Base-by-base conservation (phyloP, 37 sponge, comb jelly and placozoan genomes). In the Beroe ovata region DNA sequence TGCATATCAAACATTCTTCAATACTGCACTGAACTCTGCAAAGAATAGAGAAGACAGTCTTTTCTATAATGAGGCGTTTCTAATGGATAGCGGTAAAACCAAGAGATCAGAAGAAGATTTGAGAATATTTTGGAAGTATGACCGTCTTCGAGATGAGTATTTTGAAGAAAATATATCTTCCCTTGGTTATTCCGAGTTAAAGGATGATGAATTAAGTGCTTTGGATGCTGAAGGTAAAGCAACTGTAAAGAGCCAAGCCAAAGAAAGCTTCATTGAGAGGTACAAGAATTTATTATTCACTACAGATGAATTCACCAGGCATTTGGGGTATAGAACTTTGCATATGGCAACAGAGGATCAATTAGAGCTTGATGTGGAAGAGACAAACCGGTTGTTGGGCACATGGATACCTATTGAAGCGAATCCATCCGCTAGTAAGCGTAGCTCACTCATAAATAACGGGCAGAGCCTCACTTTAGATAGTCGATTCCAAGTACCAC, bases 1-100 rank as follows among this genome's bases (percentile, higher is more conserved):
- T 77, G 84, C 84, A 3, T 77, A 77, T 29, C 84, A 77, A 29
- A 26, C 38, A 32, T 77, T 42, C 23, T 41, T 77, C 22, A 77
- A 77, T 41, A 33, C 20, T 18, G 47, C 54, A 14, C 84, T 77
- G 41, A 77, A 36, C 54, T 42, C 84, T 21, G 54, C 26, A 21
- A 29, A 39, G 38, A 42, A 77, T 40, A 29, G 84, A 11, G 54
- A 42, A 3, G 84, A 36, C 2, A 32, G 33, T 42, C 28, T 77
- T 23, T 41, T 77, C 54, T 39, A 77, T 25, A 77, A 39, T 40
- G 54, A 77, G 28, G 54, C 22, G 47, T 77, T 77, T 54, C 42
- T 42, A 0, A 77, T 77, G 84, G 84, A 77, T 23, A 6, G 20
- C 18, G 84, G 84, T 41, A 21, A 36, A 42, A 41, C 47, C 20